These are phyloP conservation scores for Panonychus citri DNA, from an alignment of 1,140 invertebrate species.

Conservation along the genomic window DNA sequence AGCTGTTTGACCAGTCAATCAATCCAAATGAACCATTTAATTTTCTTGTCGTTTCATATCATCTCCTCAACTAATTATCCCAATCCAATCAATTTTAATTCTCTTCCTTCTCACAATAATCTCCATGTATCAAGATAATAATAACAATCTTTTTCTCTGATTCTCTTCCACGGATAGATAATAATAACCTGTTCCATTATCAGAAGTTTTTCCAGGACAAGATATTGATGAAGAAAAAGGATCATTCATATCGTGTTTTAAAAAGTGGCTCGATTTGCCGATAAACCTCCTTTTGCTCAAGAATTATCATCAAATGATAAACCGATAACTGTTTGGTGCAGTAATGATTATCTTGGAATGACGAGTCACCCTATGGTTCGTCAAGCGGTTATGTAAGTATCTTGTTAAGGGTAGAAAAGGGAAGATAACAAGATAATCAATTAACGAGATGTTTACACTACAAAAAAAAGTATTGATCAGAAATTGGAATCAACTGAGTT, in stretches of 20 bases:
- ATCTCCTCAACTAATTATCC: no score
- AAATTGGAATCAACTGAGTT: neutral
- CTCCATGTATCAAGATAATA: neutral
- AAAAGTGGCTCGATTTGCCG: conserved; percentile 62
- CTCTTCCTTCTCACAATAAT: no score
- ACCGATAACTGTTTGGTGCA: conserved; percentile 89
- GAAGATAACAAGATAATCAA: no score
- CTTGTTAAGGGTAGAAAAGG: neutral
- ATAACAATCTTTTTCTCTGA: neutral
- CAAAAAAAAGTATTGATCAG: neutral
- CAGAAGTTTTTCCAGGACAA: conserved; percentile 71
- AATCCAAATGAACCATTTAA: no score
- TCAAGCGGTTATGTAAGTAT: conserved; percentile 41
- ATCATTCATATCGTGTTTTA: conserved; percentile 94
- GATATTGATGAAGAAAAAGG: conserved; percentile 76
- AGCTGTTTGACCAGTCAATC: no score
- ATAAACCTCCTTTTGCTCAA: conserved; percentile 56
- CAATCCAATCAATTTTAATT: no score
- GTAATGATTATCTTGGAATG: conserved; percentile 92
- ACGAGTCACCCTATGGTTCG: conserved; percentile 70
- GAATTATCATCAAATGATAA: conserved; percentile 48
- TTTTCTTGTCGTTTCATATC: no score
- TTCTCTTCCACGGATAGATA: neutral
- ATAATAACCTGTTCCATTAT: conserved; percentile 47
- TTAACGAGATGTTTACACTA: neutral